These are phyloP conservation scores for Gallinago undulata DNA, from an alignment of 2,113 vertebrate genomes.

Conservation along the genomic window DNA sequence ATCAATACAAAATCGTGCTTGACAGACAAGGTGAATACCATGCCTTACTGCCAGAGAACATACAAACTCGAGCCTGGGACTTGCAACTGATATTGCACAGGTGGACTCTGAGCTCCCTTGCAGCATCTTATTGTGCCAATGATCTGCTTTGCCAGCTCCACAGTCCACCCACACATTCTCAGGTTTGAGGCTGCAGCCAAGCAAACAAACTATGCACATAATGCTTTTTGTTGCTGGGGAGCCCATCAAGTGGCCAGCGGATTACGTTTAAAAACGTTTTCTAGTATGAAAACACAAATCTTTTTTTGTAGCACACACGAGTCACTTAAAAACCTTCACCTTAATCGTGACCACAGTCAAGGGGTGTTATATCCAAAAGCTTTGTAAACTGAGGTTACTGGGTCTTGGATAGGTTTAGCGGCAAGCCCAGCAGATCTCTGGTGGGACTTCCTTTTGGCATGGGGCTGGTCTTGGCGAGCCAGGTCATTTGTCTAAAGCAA, in stretches of 20 bases:
- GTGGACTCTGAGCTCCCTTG: not conserved
- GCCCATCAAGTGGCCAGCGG: not conserved
- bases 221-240: not conserved
- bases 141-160: not conserved
- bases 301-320: not conserved
- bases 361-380: not conserved
- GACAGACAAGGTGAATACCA: not conserved
- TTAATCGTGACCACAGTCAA: not conserved
- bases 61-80: not conserved
- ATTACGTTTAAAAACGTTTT: not conserved
- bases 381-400: not conserved
- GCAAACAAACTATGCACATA: not conserved
- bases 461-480: not conserved
- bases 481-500: not conserved
- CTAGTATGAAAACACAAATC: not conserved
- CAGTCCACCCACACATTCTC: not conserved
- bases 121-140: not conserved
- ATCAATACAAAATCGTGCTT: not conserved
- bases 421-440: not conserved
- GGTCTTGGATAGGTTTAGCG: not conserved
- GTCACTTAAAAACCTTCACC: not conserved
- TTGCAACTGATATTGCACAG: not conserved
- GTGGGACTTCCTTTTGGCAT: not conserved
- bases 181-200: not conserved
- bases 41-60: not conserved